These are phyloP conservation scores for Typhlichthys eigenmanni DNA, from an alignment of 2,797 vertebrate genomes.

Conservation along the genomic window DNA sequence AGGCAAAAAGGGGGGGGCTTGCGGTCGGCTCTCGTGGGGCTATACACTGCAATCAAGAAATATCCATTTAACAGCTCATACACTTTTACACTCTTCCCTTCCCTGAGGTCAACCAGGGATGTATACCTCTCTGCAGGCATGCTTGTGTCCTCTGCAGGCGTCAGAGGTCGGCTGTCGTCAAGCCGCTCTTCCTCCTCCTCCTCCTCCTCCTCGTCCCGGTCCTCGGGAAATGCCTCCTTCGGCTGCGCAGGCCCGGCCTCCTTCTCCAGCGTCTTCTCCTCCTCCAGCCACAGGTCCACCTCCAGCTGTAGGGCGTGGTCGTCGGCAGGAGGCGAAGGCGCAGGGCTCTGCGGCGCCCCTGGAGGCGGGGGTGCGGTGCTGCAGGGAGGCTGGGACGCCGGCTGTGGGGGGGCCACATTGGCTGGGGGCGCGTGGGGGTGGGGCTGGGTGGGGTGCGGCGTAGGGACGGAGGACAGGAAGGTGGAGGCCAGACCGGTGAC, in stretches of 20 bases:
- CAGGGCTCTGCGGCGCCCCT: constrained; percentile 35
- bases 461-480: constrained; percentile 69
- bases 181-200: constrained; percentile 57
- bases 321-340: constrained; percentile 34
- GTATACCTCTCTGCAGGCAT: constrained; percentile 71
- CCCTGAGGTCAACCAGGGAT: not conserved
- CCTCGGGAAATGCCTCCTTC: constrained; percentile 55
- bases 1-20: too few species aligned
- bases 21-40: too few species aligned
- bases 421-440: constrained; percentile 49
- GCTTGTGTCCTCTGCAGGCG: constrained; percentile 63
- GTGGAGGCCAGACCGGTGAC: constrained; percentile 77
- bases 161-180: constrained; percentile 55
- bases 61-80: constrained; percentile 5
- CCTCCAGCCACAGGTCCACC: constrained; percentile 61
- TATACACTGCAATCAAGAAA: too few species aligned
- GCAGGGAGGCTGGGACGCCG: constrained; percentile 44
- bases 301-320: constrained; percentile 50
- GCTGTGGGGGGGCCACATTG: constrained; percentile 56
- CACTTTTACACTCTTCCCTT: constrained; percentile 10
- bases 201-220: constrained; percentile 49
- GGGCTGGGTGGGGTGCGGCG: constrained; percentile 57
- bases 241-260: constrained; percentile 27
- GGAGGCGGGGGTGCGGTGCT: constrained; percentile 32
- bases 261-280: constrained; percentile 53